Base-by-base conservation (phyloP, 2,888 invertebrate genomes). In the Oasisia sp. region DNA sequence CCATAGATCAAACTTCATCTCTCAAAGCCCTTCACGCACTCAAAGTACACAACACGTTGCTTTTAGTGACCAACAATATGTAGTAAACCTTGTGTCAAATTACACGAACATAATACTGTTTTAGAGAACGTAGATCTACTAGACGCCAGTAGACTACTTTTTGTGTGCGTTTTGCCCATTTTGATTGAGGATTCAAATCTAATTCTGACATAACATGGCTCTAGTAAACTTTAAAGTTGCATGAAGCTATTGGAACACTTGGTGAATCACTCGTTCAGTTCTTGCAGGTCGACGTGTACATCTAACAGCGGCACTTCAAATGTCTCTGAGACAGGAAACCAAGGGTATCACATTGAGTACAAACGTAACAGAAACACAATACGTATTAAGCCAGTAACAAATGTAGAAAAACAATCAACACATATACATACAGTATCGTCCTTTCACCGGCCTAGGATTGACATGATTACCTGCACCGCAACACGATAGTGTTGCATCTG, bases 331-430 rank as follows among this genome's bases (percentile, higher is more conserved):
- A 58, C 19, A 19, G 74, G 74, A 74, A 19, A 74, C 19, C n/a
- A n/a, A 74, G n/a, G 74, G 27, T 74, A 74, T 74, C 74, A 74
- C 74, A 74, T n/a, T 74, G 74, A 27, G 74, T 5, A 74, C 74
- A 74, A 74, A 74, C 74, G 1, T 74, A 74, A 74, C 74, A 74
- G 74, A 74, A 74, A 74, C 74, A 74, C 74, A 19, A 19, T 7
- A 74, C 27, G 74, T 5, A 19, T 74, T 27, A 74, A 74, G 74
- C 74, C 74, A 74, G 74, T 74, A 74, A 74, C 74, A 74, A 74
- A 74, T 74, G 74, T 74, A 74, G 27, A 74, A 74, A 74, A 74
- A 74, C n/a, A 74, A 74, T 74, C 74, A 74, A 74, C 74, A 74
- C 74, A 74, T 74, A 74, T 19, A 74, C 11, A 56, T 7, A 74